Percentiles rank a stretch among this genome's conserved stretches.
phyloP scores from a whole-genome alignment of 2,797 vertebrate species.

The Amniataba percoides region DNA sequence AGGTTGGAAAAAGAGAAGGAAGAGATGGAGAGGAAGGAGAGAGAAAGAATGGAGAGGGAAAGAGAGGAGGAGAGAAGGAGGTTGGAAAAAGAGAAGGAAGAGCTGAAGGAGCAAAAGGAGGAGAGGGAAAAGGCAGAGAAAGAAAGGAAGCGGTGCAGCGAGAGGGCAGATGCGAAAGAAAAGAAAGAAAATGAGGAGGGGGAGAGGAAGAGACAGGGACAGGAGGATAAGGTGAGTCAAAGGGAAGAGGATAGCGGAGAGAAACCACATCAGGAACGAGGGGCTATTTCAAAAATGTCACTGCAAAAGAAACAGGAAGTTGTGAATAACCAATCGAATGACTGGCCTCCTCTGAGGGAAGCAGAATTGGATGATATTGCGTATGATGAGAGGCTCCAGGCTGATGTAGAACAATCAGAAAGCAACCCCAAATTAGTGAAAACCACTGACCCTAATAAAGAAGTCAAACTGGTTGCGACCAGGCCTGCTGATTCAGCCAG shows the following conservation, averaged over 20 bases:
- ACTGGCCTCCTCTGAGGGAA: conserved; percentile 59
- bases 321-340: conserved; percentile 6
- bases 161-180: neutral
- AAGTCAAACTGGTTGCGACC: neutral
- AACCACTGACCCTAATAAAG: neutral
- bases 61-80: neutral
- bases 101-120: neutral
- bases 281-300: neutral
- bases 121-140: neutral
- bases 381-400: conserved; percentile 50
- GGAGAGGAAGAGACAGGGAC: neutral
- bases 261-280: conserved; percentile 15
- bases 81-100: neutral
- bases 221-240: neutral
- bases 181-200: neutral
- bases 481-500: conserved; percentile 17
- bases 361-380: conserved; percentile 76
- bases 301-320: conserved; percentile 30
- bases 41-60: neutral
- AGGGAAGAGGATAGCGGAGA: conserved; percentile 8
- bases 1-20: neutral
- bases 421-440: conserved; percentile 9
- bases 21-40: conserved; percentile 2
- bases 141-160: neutral
- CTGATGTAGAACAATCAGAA: conserved; percentile 25